Evolutionary conservation across 2,888 invertebrate species (phyloP), one percentile per base, ranked within the genome.

Genomic region (Heliconius charithonia): DNA sequence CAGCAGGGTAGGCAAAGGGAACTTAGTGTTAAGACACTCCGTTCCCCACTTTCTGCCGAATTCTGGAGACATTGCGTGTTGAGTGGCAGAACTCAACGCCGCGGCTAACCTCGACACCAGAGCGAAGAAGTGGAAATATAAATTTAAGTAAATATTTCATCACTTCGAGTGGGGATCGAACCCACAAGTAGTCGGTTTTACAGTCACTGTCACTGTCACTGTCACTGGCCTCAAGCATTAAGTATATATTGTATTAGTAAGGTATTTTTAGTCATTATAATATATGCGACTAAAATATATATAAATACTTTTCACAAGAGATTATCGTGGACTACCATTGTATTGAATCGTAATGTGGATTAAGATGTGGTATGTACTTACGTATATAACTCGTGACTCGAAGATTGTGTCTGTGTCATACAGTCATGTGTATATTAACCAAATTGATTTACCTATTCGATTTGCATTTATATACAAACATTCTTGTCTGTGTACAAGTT

Each of bases 241-340:
- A 32, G 32, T 32, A n/a, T 56, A 56, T 56, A 56, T 59, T 10
- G 10, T 59, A 59, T 59, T 22, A 59, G 3, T n/a, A 3, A n/a
- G n/a, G 9, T n/a, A n/a, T 59, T 59, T n/a, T 19, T 19, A n/a
- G 1, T 59, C n/a, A 59, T 16, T 27, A 63, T 6, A 63, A 63
- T 63, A 63, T 63, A 2, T 63, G 16, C 13, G 3, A 13, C 4
- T 25, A 27, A 13, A 63, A 13, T 13, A 25, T 25, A 51, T 51
- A 22, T 19, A 37, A 37, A 3, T 32, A 67, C 9, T 0, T 27
- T 69, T 69, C 25, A 25, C 45, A 45, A 45, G 45, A 59, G 59
- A 59, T 59, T 59, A 59, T n/a, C 59, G n/a, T 59, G n/a, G n/a
- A 16, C 7, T 69, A 69, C 69, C 69, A 45, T 25, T 69, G 69